Conservation (phyloP, 2,797 vertebrate species). For the Monodelphis domestica region DNA sequence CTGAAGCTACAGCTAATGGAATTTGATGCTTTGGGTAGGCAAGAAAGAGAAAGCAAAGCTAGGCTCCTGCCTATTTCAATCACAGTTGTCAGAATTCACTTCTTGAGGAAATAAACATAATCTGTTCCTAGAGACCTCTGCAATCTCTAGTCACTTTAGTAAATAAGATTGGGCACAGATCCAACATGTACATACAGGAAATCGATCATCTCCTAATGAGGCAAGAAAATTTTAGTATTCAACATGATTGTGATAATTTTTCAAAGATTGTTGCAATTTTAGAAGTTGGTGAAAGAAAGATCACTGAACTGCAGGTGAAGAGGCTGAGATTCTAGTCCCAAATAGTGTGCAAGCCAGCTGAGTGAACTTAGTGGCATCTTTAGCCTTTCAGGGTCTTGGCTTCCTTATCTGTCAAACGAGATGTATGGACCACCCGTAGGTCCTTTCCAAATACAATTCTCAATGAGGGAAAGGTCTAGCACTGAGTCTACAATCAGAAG, state of each 20-base stretch:
- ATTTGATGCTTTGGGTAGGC: neutral
- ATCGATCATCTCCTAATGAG: neutral
- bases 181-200: neutral
- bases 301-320: neutral
- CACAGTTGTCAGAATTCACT: neutral
- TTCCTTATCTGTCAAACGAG: neutral
- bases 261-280: conserved; percentile 5
- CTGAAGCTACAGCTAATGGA: neutral
- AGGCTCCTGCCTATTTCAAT: neutral
- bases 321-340: conserved; percentile 20
- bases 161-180: neutral
- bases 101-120: neutral
- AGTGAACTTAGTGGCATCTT: neutral
- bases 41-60: conserved; percentile 15
- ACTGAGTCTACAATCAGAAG: neutral
- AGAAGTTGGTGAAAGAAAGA: neutral
- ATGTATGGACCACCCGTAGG: neutral
- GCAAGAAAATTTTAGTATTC: neutral
- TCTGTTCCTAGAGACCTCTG: conserved; percentile 7
- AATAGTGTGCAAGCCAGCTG: neutral
- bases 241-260: neutral
- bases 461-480: neutral
- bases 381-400: neutral
- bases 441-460: neutral
- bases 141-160: neutral